Evolutionary conservation across 2,113 vertebrate genomes (phyloP), one percentile per base, ranked within the genome.

Genomic region (Silurus asotus): DNA sequence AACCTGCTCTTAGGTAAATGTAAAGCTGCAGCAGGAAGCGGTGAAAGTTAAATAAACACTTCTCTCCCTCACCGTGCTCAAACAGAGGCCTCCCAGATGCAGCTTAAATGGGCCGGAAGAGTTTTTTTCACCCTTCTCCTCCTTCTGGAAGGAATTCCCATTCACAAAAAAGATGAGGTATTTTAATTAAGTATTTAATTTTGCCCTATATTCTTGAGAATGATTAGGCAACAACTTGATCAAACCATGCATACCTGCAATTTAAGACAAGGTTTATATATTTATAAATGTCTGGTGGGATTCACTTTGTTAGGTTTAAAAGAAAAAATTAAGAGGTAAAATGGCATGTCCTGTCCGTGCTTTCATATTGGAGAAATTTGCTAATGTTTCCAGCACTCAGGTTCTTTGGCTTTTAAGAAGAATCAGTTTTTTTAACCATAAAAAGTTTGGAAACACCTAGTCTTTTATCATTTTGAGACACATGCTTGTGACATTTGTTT

Each of bases 121-220:
- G 77, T 69, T 55, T 84, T 85, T 84, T 55, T 76, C 19, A 28
- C 37, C 53, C 51, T 78, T 67, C 37, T 72, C 19, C 51, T 53
- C 70, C 77, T 87, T 72, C 83, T 84, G 85, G 76, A 88, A 76
- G 88, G 89, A 88, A 89, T 89, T 87, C 88, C 85, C 90, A 86
- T 91, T 90, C 89, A 90, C 87, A 89, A 90, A 89, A 56, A 87
- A 89, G 82, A 87, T 85, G 19, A 85, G 87, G 87, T 87, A 74
- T 83, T 85, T 77, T 59, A 87, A 83, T 37, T 37, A 37, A 37
- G 37, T 37, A 37, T 37, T 37, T 37, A 85, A 85, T 48, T 81
- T 72, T 23, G 2, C 79, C 84, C 72, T 82, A 70, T 87, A 59
- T 84, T 80, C 59, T 28, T 10, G 61, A 55, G 72, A n/a, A 55